Base-by-base conservation (phyloP, 2,797 vertebrate species). In the Microhierax caerulescens region DNA sequence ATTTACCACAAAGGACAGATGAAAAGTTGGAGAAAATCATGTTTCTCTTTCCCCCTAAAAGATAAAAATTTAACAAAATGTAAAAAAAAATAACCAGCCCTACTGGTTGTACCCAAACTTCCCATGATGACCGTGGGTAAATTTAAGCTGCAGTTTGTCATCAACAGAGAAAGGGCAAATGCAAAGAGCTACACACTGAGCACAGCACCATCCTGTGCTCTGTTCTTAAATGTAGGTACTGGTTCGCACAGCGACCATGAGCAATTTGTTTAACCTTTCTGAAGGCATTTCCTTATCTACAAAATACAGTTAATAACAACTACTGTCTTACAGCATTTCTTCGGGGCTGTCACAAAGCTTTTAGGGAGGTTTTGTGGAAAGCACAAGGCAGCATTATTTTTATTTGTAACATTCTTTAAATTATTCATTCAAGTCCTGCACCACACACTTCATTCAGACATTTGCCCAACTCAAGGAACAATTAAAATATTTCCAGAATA, bases 401-500 rank as follows among this genome's bases (percentile, higher is more conserved):
- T 88, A 82, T 89, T 87, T 83, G 69, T 73, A 91, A 77, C 90
- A 32, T 69, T 53, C 37, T 86, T 92, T 96, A 92, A 96, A 90
- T 94, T 91, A 92, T 96, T 96, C 85, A 92, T 95, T 97, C 78
- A 76, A 95, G 56, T 91, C 78, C 95, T 85, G 65, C 68, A 73
- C 54, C 61, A 90, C 48, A 74, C 68, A 85, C 85, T 90, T 97
- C 95, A 96, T 98, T 98, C 95, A 98, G 93, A 95, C 79, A 10
- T 97, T 97, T 94, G 76, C 65, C 34, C 93, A 94, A 65, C 77
- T 95, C 86, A 96, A 87, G 95, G 87, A 98, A 98, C 98, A 98
- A 98, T 97, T 95, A 96, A 96, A 96, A 97, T 95, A 94, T 95
- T 98, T 98, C 95, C 97, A 98, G 95, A 95, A 80, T 76, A 90